These are phyloP conservation scores for Drosophila quasianomalipes DNA, from an alignment of 2,888 invertebrate species.

Conservation along the genomic window DNA sequence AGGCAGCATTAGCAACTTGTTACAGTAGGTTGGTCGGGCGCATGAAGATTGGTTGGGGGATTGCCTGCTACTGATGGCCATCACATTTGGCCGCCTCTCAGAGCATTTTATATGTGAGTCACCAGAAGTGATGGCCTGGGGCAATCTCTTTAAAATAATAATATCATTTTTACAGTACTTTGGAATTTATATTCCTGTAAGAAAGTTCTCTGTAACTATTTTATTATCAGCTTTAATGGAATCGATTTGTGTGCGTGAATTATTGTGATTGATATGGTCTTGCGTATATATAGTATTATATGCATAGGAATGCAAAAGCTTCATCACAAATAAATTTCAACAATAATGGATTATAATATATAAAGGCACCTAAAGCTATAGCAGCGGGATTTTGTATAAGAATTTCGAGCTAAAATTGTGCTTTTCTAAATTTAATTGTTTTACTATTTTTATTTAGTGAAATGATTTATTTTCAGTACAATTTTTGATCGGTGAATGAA, in stretches of 20 bases:
- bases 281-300: not conserved
- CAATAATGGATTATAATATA: not conserved
- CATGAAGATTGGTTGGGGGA: not conserved
- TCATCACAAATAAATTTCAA: not conserved
- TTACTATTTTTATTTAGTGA: not conserved
- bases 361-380: not conserved
- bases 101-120: slow-evolving; percentile 21
- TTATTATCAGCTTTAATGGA: not conserved
- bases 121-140: slow-evolving; percentile 23
- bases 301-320: not conserved
- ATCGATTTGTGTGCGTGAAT: not conserved
- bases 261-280: not conserved
- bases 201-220: not conserved
- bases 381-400: accelerated
- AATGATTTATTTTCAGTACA: not conserved
- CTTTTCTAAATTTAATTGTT: too few relatives aligned
- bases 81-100: slow-evolving; percentile 26
- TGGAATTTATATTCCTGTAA: not conserved
- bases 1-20: slow-evolving; percentile 64
- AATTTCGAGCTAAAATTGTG: not conserved
- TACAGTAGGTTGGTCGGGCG: slow-evolving; percentile 13
- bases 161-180: slow-evolving; percentile 13
- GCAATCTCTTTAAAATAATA: slow-evolving; percentile 11
- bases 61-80: slow-evolving; percentile 24
- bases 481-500: not conserved